Base-by-base conservation (phyloP, 2,888 invertebrate species). In the Thymelicus lineola region DNA sequence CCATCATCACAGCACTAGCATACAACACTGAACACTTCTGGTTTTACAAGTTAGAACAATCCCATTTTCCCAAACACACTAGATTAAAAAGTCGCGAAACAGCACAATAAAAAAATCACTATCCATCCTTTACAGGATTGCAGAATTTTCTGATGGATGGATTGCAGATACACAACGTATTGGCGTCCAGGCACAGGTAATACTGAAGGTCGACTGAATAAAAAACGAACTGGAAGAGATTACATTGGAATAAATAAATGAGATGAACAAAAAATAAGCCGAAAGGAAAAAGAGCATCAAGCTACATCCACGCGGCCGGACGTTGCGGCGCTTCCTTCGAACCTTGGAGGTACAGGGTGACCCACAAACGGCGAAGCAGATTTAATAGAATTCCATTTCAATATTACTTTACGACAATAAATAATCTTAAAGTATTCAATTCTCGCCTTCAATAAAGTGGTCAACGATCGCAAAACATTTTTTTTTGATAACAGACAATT, bases 201-300 rank as follows among this genome's bases (percentile, higher is more conserved):
- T 85, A 90, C 92, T 91, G 90, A 93, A 93, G 92, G 92, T 90
- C 90, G 91, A 94, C 91, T 94, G 93, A 92, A 93, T 92, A 94
- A 93, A 93, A 94, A 94, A 91, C 88, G 87, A 91, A 87, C 90
- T 92, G 91, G 92, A 91, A 89, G 91, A 93, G 92, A 94, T 94
- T 94, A 94, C 94, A 93, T 93, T 91, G 94, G 94, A 94, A 94
- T 93, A 94, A 93, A 94, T 93, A 94, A 94, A 94, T 93, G 93
- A 93, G 93, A 93, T 91, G 92, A 93, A 94, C 93, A 92, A 93
- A 93, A 93, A 92, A 89, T 86, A 89, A 82, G 88, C 86, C 89
- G 79, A 90, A 90, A 91, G 88, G 86, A 85, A 91, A 93, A 91
- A 93, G 90, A 89, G 86, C 86, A 88, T 92, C 87, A 90, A 90